Evolutionary conservation across 2,797 vertebrate species (phyloP), one percentile per base, ranked within the genome.

Genomic region (Telmatherina bonti): DNA sequence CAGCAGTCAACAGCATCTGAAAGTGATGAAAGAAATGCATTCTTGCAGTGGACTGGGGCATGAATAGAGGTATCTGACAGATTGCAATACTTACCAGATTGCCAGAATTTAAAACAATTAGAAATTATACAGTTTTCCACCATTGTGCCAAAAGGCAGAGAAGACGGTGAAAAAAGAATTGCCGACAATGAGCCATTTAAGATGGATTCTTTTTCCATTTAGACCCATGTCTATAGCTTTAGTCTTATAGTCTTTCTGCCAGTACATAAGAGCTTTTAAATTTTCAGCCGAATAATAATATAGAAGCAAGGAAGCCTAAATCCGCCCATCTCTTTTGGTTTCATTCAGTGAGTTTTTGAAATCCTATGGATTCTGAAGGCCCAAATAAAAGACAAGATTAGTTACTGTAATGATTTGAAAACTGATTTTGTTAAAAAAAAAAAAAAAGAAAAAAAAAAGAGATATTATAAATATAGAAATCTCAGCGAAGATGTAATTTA

Each of bases 271-370:
- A 1, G 22, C 62, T 5, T 22, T 64, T 1, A 0, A 1, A 20
- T 51, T 38, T 1, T 41, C 54, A 18, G 65, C 65, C 30, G 38
- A 49, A 11, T 36, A 53, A 18, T 66, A 55, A 10, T 60, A 56
- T 2, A 4, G 6, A 52, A 59, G 2, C 24, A 22, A 4, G 26
- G 56, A 10, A 41, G 9, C 1, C 18, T 33, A 4, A 60, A 13
- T 0, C 57, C 56, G 4, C 45, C 24, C 2, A 12, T 60, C 7
- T 59, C 2, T 3, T 26, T 41, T 10, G 33, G 16, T 52, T 52
- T 69, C 2, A 24, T 12, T 30, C 51, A 36, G 4, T 52, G 45
- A 38, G 18, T 52, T 26, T 69, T 69, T 52, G 52, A 31, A 10
- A 27, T 67, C 13, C 41, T 49, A 7, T 49, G 43, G 8, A 31